Evolutionary conservation across 2,888 invertebrate species (phyloP).

Genomic region (Marasmarcha lunaedactyla): DNA sequence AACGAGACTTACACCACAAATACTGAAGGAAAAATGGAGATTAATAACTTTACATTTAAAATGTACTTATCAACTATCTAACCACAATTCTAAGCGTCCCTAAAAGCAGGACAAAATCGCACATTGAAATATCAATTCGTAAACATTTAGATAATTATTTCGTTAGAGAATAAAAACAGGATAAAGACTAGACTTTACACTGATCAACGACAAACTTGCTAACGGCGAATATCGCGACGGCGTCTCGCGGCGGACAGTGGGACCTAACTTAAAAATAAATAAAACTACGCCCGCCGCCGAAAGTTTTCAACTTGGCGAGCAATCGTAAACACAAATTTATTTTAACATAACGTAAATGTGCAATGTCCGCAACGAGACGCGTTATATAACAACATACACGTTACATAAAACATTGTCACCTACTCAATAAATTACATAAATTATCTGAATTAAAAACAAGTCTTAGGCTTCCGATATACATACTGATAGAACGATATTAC

Average conservation of each 20-base stretch:
- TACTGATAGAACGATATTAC: conserved; percentile 29
- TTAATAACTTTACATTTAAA: conserved; percentile 62
- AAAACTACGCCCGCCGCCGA: conserved; percentile 1
- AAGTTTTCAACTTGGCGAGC: conserved; percentile 6
- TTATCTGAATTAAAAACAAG: conserved; percentile 67
- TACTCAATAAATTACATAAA: conserved; percentile 68
- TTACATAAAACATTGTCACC: conserved; percentile 42
- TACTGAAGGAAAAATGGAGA: conserved; percentile 67
- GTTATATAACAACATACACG: conserved; percentile 25
- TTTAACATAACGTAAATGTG: conserved; percentile 5
- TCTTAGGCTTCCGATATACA: conserved; percentile 62
- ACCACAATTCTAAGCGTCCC: conserved; percentile 57
- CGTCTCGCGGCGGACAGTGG: conserved; percentile 29
- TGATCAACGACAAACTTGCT: conserved; percentile 63
- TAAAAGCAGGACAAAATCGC: conserved; percentile 43
- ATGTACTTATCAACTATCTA: conserved; percentile 65
- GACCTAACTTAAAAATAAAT: conserved; percentile 12
- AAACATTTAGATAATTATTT: conserved; percentile 56
- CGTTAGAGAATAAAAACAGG: conserved; percentile 63
- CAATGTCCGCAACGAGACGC: conserved; percentile 32
- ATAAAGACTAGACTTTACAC: conserved; percentile 72
- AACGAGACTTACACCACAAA: conserved; percentile 52
- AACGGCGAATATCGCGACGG: conserved; percentile 53
- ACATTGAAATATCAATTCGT: conserved; percentile 64
- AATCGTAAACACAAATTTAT: background rate